Base-by-base conservation (phyloP, 1,140 invertebrate genomes). In the Cepaea nemoralis region DNA sequence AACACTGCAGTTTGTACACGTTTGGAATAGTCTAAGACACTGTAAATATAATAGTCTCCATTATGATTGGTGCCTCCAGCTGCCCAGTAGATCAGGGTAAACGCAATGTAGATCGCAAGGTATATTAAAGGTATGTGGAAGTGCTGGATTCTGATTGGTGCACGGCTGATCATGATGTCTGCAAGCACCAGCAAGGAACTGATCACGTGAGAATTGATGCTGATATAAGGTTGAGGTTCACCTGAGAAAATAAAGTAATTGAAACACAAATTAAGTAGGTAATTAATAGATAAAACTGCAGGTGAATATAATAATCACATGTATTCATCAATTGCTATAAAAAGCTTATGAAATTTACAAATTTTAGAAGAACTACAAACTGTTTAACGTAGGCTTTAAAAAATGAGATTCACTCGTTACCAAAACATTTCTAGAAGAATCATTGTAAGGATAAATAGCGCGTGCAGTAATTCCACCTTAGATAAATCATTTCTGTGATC, bases 151-250 rank as follows among this genome's bases (percentile, higher is more conserved):
- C 94, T 91, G 59, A 94, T 92, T 0, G 96, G 95, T 85, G 95
- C 93, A 6, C 92, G 93, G 0, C 94, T 94, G 35, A 96, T 90
- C 74, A 93, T 92, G 50, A 96, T 88, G 90, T 97, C 96, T 14
- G 94, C 84, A 16, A 96, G 85, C 93, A 96, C 95, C 50, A 95
- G 91, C 6, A 95, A 84, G 14, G 94, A 94, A 91, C 96, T 96
- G 66, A 93, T 92, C 12, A 93, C 94, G 88, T 97, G 96, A 0
- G 88, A 87, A 69, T 85, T 83, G 63, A 87, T 83, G 69, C 86
- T 88, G 12, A 85, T 82, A 2, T 87, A 83, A 0, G 80, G 85
- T 6, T 83, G 81, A 31, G 83, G 82, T 27, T 83, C 76, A 16
- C 86, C 87, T 89, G 84, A 45, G 85, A 86, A 31, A 55, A 37